phyloP scores from a whole-genome alignment of 2,113 vertebrate genomes.

The Ginglymostoma cirratum region DNA sequence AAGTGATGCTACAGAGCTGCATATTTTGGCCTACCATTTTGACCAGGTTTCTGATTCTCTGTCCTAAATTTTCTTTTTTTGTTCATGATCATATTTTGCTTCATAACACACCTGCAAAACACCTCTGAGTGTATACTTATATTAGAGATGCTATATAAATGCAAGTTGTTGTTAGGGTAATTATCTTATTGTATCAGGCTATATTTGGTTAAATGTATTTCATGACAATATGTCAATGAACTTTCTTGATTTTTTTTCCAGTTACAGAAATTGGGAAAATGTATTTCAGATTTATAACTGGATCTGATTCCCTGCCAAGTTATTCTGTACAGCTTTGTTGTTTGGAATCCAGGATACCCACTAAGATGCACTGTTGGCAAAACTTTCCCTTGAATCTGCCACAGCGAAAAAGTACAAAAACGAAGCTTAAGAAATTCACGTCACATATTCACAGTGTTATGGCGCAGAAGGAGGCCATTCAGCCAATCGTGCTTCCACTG shows the following conservation, averaged over 20 bases:
- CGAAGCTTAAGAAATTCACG: background rate
- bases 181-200: background rate
- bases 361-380: background rate
- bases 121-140: background rate
- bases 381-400: background rate
- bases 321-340: background rate
- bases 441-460: too few relatives aligned
- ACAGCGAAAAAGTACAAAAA: background rate
- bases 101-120: too few relatives aligned
- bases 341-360: background rate
- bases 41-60: too few relatives aligned
- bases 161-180: background rate
- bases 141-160: background rate
- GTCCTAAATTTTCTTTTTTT: too few relatives aligned
- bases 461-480: too few relatives aligned
- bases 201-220: background rate
- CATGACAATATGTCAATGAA: background rate
- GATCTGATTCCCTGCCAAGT: background rate
- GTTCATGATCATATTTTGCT: too few relatives aligned
- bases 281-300: background rate
- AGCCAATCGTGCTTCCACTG: too few relatives aligned
- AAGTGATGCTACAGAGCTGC: too few relatives aligned
- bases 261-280: background rate
- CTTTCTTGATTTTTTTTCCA: background rate
- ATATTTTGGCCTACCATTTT: too few relatives aligned